Base-by-base conservation (phyloP, 2,797 vertebrate species). In the Crenichthys baileyi region DNA sequence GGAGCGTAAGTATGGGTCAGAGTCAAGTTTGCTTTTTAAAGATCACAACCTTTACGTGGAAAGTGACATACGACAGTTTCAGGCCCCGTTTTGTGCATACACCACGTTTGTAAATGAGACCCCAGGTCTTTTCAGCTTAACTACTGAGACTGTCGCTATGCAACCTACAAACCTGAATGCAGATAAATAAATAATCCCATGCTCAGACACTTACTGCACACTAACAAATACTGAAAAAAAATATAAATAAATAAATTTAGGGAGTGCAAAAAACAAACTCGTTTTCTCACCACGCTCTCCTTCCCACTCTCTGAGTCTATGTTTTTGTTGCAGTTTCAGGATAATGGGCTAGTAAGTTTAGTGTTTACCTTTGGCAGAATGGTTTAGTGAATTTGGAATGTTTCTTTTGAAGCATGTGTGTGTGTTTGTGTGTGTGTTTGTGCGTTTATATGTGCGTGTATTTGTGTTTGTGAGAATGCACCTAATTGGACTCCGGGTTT, bases 131-230 rank as follows among this genome's bases (percentile, higher is more conserved):
- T 41, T 73, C 78, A 79, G 56, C 73, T 53, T 77, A 11, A 53
- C 60, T 55, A 73, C 24, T 48, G 56, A 72, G 65, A 46, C 11
- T 58, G 70, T 72, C 16, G 1, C 75, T 72, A 75, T 56, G 20
- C 29, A 72, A 72, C 55, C 79, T 78, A 68, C 79, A 60, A 73
- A 83, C 77, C 80, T 88, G 79, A 65, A 56, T 26, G 88, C 74
- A 91, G 90, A 92, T 89, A 93, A 95, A 95, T 90, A 95, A 96
- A 95, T 91, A 92, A 84, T 77, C 53, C 70, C 84, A 94, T 79
- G 92, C 94, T 87, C 84, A 88, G 86, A 93, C 91, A 90, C 94
- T 93, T 87, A 75, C 80, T 84, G 79, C 76, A 79, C 72, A 89
- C 85, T 85, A 90, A 94, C 92, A 92, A 92, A 85, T 79, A 75